A percentile compares a stretch with the other conserved stretches of the same genome.
These are phyloP conservation scores for Condylura cristata DNA, from an alignment of 2,113 vertebrate species.

Conservation along the genomic window DNA sequence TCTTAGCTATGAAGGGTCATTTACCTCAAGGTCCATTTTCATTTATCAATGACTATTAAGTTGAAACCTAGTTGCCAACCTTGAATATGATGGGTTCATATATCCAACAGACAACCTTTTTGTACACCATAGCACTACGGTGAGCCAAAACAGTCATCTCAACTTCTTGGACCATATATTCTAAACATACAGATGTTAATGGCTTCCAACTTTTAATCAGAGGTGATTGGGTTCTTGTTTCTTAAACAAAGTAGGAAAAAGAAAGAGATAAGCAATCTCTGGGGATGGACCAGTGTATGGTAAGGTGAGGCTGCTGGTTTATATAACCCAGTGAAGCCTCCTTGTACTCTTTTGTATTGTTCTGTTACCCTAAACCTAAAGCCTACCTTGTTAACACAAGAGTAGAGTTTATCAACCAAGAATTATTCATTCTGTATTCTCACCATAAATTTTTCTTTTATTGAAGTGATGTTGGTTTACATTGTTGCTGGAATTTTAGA, in stretches of 20 bases:
- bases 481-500: too few relatives aligned
- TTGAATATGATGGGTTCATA: not conserved
- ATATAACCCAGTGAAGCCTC: not conserved
- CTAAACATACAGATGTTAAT: not conserved
- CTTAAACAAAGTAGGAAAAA: not conserved
- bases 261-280: not conserved
- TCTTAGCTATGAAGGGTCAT: constrained; percentile 43
- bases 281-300: not conserved
- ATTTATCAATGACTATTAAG: not conserved
- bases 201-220: not conserved
- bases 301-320: not conserved
- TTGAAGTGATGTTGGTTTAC: too few relatives aligned
- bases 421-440: not conserved
- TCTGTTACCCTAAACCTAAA: not conserved
- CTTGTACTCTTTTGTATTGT: not conserved
- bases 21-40: not conserved
- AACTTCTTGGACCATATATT: not conserved
- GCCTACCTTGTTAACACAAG: not conserved
- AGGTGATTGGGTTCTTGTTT: not conserved
- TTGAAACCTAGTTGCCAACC: not conserved
- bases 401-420: not conserved
- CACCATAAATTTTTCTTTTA: not conserved
- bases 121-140: not conserved
- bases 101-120: not conserved
- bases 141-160: not conserved